Percentiles rank a stretch among this genome's conserved stretches.
Conservation (phyloP, 2,888 invertebrate genomes). For the Carterocephalus palaemon region DNA sequence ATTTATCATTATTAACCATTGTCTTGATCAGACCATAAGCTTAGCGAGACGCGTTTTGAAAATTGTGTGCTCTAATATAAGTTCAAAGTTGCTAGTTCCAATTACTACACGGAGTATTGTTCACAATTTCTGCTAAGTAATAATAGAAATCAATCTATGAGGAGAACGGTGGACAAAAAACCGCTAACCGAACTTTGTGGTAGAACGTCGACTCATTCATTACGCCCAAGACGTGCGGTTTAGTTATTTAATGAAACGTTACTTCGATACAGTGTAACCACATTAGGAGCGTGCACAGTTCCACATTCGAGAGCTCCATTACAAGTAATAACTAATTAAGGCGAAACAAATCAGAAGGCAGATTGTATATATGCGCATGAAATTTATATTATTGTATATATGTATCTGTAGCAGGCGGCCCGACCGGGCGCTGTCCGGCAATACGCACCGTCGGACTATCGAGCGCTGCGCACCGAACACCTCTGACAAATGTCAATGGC, state of each 20-base stretch:
- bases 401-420: background rate
- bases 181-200: constrained; percentile 66
- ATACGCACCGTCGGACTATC: constrained; percentile 34
- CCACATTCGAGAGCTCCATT: constrained; percentile 30
- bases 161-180: constrained; percentile 62
- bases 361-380: constrained; percentile 9
- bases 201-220: constrained; percentile 59
- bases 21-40: too few relatives aligned
- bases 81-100: constrained; percentile 41
- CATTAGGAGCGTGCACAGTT: constrained; percentile 38
- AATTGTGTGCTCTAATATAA: background rate
- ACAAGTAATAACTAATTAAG: constrained; percentile 31
- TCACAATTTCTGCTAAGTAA: constrained; percentile 52
- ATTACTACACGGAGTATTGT: constrained; percentile 60
- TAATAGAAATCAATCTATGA: constrained; percentile 69
- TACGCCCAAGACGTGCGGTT: constrained; percentile 59
- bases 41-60: too few relatives aligned
- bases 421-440: constrained; percentile 12
- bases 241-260: constrained; percentile 66
- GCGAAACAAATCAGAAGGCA: constrained; percentile 29
- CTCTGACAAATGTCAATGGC: constrained; percentile 76
- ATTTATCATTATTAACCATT: too few relatives aligned
- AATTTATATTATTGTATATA: constrained; percentile 9
- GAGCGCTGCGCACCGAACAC: constrained; percentile 47
- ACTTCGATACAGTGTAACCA: constrained; percentile 45